These are phyloP conservation scores for Amblyjoppa fuscipennis DNA, from an alignment of 2,888 invertebrate species.

Conservation along the genomic window DNA sequence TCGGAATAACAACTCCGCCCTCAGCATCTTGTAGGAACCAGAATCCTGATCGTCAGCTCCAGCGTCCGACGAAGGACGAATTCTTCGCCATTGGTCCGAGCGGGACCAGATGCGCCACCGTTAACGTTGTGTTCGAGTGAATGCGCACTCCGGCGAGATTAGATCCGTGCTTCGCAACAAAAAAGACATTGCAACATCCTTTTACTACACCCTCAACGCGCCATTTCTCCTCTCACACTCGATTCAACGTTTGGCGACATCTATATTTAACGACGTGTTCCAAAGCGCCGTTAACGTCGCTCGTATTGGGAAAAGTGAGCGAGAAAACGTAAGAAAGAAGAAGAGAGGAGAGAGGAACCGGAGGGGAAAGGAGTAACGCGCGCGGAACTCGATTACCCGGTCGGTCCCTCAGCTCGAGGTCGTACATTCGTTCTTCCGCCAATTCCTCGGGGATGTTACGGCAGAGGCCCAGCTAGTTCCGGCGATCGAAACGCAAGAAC, in stretches of 20 bases:
- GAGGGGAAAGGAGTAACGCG: slow-evolving; percentile 11
- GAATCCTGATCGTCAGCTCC: slow-evolving; percentile 5
- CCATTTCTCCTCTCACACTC: slow-evolving; percentile 22
- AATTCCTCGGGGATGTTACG: slow-evolving; percentile 57
- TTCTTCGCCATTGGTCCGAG: slow-evolving; percentile 5
- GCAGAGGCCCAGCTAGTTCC: slow-evolving; percentile 26
- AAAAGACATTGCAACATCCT: slow-evolving; percentile 56
- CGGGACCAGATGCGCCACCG: slow-evolving; percentile 48
- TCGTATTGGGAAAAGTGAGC: slow-evolving; percentile 50
- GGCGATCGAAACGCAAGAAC: slow-evolving; percentile 24
- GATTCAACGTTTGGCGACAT: slow-evolving; percentile 34
- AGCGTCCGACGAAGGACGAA: neutral
- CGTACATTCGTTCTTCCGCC: slow-evolving; percentile 64
- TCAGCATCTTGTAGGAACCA: neutral
- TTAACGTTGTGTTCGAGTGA: slow-evolving; percentile 47
- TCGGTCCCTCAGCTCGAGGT: slow-evolving; percentile 23
- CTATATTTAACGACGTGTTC: slow-evolving; percentile 61
- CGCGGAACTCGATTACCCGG: slow-evolving; percentile 66
- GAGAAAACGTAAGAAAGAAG: slow-evolving; percentile 46
- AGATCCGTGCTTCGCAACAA: slow-evolving; percentile 64
- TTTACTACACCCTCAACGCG: slow-evolving; percentile 34
- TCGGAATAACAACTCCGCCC: too few relatives aligned
- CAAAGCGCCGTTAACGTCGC: slow-evolving; percentile 64
- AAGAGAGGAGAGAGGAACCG: neutral
- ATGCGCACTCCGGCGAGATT: slow-evolving; percentile 72